These are phyloP conservation scores for Antheraea assamensis DNA, from an alignment of 2,888 invertebrate genomes.

Conservation along the genomic window DNA sequence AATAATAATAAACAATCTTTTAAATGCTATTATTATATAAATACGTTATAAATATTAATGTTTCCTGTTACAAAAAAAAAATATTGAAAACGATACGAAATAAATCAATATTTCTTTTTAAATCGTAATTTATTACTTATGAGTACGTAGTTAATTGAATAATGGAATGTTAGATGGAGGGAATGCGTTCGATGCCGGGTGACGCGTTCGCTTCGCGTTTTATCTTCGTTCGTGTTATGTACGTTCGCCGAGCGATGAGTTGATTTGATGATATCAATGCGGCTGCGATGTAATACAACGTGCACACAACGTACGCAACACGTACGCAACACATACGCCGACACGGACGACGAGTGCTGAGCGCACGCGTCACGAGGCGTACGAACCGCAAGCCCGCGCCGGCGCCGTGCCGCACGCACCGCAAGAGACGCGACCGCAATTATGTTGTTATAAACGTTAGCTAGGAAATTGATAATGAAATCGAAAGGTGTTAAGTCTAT, in stretches of 20 bases:
- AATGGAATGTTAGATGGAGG: slow-evolving; percentile 76
- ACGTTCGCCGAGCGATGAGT: slow-evolving; percentile 66
- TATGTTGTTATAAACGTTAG: slow-evolving; percentile 81
- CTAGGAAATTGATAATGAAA: slow-evolving; percentile 83
- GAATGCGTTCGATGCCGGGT: slow-evolving; percentile 69
- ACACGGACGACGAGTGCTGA: slow-evolving; percentile 8
- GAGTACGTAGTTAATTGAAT: slow-evolving; percentile 82
- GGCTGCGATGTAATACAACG: slow-evolving; percentile 25
- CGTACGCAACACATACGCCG: slow-evolving; percentile 22
- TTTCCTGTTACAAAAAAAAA: slow-evolving; percentile 82
- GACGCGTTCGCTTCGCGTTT: slow-evolving; percentile 76
- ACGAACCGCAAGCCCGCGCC: slow-evolving; percentile 34
- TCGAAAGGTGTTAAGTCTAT: slow-evolving; percentile 79
- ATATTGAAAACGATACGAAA: slow-evolving; percentile 82
- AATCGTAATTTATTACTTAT: slow-evolving; percentile 81
- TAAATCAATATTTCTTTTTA: slow-evolving; percentile 82
- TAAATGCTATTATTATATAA: slow-evolving; percentile 83
- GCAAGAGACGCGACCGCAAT: slow-evolving; percentile 75
- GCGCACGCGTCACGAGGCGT: slow-evolving; percentile 22
- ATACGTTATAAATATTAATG: slow-evolving; percentile 83
- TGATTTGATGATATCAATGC: too few species aligned
- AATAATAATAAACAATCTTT: slow-evolving; percentile 83
- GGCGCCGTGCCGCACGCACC: slow-evolving; percentile 54
- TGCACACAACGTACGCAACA: slow-evolving; percentile 17
- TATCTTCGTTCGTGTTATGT: slow-evolving; percentile 71